Percentiles rank a stretch among this genome's conserved stretches.
These are phyloP conservation scores for Chaetodon trifasciatus DNA, from an alignment of 2,797 vertebrate genomes.

Conservation along the genomic window DNA sequence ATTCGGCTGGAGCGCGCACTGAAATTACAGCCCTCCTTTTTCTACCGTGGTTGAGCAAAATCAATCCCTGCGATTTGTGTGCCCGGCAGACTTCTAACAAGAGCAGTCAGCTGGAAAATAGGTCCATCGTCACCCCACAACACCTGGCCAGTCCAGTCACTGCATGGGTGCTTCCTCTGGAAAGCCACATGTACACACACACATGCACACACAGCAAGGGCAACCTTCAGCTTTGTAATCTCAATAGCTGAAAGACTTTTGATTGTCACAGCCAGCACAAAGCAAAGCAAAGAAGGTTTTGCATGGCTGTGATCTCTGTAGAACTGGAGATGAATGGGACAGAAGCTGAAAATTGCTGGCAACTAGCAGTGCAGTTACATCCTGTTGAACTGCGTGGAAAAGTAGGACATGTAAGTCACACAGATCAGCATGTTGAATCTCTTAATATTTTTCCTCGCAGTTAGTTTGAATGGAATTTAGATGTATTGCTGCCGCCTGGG, in stretches of 20 bases:
- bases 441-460: conserved; percentile 1
- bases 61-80: conserved; percentile 88
- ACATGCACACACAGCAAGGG: conserved; percentile 7
- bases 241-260: conserved; percentile 59
- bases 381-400: conserved; percentile 22
- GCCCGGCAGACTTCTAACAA: conserved; percentile 88
- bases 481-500: conserved; percentile 21
- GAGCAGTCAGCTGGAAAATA: conserved; percentile 93
- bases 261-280: conserved; percentile 61
- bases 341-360: conserved; percentile 18
- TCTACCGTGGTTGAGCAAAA: conserved; percentile 78
- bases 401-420: conserved; percentile 39
- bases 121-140: conserved; percentile 84
- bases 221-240: conserved; percentile 68
- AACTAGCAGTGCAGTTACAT: conserved; percentile 17
- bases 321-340: conserved; percentile 46
- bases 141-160: conserved; percentile 75
- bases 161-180: conserved; percentile 68
- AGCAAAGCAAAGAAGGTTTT: conserved; percentile 48
- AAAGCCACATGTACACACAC: conserved; percentile 42
- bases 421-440: conserved; percentile 32
- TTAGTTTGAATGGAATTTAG: conserved; percentile 17
- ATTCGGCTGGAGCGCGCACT: conserved; percentile 66
- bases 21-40: conserved; percentile 74
- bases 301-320: conserved; percentile 52